Conservation (phyloP, 2,888 invertebrate genomes). For the Drosophila suboccidentalis region DNA sequence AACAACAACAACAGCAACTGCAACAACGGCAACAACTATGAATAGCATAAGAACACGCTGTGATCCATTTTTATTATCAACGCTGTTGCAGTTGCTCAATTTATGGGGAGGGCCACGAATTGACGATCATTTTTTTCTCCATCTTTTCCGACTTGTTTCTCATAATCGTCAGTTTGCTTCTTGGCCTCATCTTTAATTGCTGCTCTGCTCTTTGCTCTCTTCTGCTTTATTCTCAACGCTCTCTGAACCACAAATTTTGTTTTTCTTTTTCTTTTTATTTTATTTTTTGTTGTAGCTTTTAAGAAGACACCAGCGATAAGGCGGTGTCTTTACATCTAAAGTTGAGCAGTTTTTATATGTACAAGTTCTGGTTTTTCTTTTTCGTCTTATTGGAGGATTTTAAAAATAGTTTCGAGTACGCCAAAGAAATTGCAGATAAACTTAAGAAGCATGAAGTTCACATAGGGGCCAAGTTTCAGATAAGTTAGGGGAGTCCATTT, state of each 20-base stretch:
- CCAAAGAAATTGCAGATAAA: constrained; percentile 49
- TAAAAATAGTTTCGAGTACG: constrained; percentile 52
- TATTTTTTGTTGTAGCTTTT: constrained; percentile 2
- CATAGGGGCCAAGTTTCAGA: constrained; percentile 16
- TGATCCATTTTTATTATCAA: constrained; percentile 67
- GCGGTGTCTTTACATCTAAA: constrained; percentile 16
- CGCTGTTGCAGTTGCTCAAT: constrained; percentile 52
- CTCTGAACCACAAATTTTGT: constrained; percentile 22
- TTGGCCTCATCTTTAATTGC: constrained; percentile 57
- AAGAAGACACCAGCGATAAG: constrained; percentile 28
- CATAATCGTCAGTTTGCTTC: constrained; percentile 42
- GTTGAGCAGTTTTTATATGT: constrained; percentile 16
- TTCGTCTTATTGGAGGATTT: constrained; percentile 19
- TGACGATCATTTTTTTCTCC: constrained; percentile 18
- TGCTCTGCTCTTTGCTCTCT: constrained; percentile 33
- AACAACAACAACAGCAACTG: constrained; percentile 29
- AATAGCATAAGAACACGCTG: constrained; percentile 28
- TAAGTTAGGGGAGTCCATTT: constrained; percentile 25
- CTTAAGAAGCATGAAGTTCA: constrained; percentile 26
- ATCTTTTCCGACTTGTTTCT: constrained; percentile 13
- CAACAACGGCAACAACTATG: constrained; percentile 42
- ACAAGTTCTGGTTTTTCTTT: constrained; percentile 22
- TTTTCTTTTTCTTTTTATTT: not conserved
- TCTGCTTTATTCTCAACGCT: constrained; percentile 5
- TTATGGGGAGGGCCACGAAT: constrained; percentile 24